A percentile compares a stretch with the other conserved stretches of the same genome.
These are phyloP conservation scores for Lasioglossum zephyrum DNA, from an alignment of 2,888 invertebrate species.

Conservation along the genomic window DNA sequence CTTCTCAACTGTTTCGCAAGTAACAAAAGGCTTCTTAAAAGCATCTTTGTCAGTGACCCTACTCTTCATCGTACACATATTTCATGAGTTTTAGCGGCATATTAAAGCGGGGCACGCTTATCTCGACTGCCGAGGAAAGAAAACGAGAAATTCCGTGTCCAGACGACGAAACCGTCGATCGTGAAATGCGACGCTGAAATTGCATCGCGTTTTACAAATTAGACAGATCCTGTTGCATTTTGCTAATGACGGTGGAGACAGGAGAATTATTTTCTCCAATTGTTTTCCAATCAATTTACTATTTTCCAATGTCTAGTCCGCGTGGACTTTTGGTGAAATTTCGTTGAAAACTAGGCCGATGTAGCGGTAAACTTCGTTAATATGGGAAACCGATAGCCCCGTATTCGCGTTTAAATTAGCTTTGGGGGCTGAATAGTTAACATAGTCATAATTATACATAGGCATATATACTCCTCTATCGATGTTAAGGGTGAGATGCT, in stretches of 20 bases:
- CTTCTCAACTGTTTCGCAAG: background rate
- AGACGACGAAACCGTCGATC: background rate
- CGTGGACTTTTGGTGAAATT: background rate
- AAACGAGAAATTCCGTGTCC: background rate
- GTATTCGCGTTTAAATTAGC: background rate
- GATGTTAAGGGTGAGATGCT: background rate
- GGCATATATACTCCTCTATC: background rate
- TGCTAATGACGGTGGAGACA: background rate
- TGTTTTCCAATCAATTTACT: background rate
- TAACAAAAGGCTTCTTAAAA: slow-evolving; percentile 9
- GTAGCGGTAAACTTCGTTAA: slow-evolving; percentile 17
- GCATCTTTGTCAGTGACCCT: background rate
- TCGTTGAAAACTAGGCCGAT: background rate
- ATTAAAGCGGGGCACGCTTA: background rate
- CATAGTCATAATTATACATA: slow-evolving; percentile 27
- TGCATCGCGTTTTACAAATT: background rate
- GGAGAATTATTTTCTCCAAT: background rate
- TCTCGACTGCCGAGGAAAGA: background rate
- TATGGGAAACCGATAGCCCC: slow-evolving; percentile 18
- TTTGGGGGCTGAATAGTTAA: slow-evolving; percentile 17
- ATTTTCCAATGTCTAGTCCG: background rate
- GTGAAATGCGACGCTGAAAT: background rate
- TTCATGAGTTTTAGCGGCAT: background rate
- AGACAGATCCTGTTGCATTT: background rate
- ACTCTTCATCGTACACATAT: background rate